These are phyloP conservation scores for Fragum sueziense DNA, from an alignment of 2,888 invertebrate genomes.

Conservation along the genomic window DNA sequence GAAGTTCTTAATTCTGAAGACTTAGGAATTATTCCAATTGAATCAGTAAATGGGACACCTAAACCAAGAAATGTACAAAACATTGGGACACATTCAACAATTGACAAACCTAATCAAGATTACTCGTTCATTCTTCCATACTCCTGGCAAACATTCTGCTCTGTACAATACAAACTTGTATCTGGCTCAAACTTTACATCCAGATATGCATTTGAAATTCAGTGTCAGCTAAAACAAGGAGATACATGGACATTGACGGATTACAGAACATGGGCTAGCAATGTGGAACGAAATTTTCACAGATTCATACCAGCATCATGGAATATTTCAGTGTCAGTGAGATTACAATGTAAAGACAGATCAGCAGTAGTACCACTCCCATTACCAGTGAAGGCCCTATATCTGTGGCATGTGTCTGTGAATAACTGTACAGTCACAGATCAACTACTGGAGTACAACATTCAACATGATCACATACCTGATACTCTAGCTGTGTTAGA, in stretches of 20 bases:
- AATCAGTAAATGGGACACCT: too few species aligned
- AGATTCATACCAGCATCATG: conserved; percentile 21
- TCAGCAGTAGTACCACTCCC: conserved; percentile 44
- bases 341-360: conserved; percentile 38
- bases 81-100: too few species aligned
- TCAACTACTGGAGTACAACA: conserved; percentile 42
- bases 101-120: not conserved
- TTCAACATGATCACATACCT: not conserved
- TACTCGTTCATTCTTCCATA: conserved; percentile 22
- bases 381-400: conserved; percentile 49
- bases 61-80: too few species aligned
- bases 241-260: conserved; percentile 47
- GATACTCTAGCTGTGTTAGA: conserved; percentile 44
- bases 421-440: conserved; percentile 47
- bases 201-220: conserved; percentile 33
- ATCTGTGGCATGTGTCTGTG: conserved; percentile 52
- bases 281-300: conserved; percentile 27
- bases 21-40: too few species aligned
- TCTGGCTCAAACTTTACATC: conserved; percentile 53
- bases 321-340: conserved; percentile 37
- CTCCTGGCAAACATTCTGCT: conserved; percentile 46
- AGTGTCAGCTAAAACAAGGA: conserved; percentile 39
- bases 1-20: too few species aligned
- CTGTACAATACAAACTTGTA: conserved; percentile 25
- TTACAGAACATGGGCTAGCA: conserved; percentile 52